Conservation (phyloP, 2,113 vertebrate species). For the Poeciliopsis occidentalis region DNA sequence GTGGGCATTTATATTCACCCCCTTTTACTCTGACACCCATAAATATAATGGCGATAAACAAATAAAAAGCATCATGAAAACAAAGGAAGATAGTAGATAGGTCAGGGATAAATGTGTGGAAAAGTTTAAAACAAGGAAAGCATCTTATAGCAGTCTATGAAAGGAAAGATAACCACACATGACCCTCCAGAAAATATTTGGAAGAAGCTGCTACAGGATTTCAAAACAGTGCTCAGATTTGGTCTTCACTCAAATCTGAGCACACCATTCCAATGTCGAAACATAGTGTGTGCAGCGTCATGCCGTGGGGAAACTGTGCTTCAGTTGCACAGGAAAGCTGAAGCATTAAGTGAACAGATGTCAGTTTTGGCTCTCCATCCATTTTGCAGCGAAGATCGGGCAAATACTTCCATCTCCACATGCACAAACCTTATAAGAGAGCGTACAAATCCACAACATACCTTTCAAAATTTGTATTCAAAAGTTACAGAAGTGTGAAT, state of each 20-base stretch:
- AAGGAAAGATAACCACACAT: too few species aligned
- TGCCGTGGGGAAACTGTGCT: not conserved
- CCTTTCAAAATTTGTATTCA: not conserved
- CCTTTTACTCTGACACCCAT: too few species aligned
- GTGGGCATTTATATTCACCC: too few species aligned
- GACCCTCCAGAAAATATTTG: too few species aligned
- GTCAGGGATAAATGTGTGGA: too few species aligned
- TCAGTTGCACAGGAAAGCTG: not conserved
- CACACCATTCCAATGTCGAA: not conserved
- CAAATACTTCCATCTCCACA: not conserved
- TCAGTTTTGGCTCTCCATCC: not conserved
- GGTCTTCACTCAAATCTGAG: not conserved
- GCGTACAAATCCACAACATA: not conserved
- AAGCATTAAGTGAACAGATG: not conserved
- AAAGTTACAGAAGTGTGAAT: not conserved
- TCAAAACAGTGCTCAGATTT: too few species aligned
- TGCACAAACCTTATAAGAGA: not conserved
- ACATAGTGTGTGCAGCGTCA: not conserved
- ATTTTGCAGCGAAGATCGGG: too few species aligned
- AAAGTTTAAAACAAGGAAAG: too few species aligned
- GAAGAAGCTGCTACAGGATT: not conserved
- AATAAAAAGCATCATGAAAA: too few species aligned
- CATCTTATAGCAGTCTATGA: too few species aligned
- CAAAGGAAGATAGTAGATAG: too few species aligned
- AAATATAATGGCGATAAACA: not conserved